These are phyloP conservation scores for Hyperoodon ampullatus DNA, from an alignment of 2,113 vertebrate genomes.

Conservation along the genomic window DNA sequence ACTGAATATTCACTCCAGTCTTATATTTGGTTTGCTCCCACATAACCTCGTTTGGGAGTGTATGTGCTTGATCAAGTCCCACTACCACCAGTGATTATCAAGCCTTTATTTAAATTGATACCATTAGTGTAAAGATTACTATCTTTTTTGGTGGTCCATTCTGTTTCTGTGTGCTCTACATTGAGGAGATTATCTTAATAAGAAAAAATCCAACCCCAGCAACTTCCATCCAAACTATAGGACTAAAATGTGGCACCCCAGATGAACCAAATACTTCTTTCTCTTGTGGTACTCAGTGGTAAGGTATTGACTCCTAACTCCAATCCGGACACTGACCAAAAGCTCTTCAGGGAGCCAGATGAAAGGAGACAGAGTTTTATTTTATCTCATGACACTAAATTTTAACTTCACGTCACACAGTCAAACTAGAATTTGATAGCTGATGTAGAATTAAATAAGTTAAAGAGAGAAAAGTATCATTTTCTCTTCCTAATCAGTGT, in stretches of 20 bases:
- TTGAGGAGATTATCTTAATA: not conserved
- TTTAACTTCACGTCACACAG: not conserved
- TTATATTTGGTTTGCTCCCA: not conserved
- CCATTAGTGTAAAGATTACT: not conserved
- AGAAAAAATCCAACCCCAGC: not conserved
- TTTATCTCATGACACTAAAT: not conserved
- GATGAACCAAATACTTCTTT: not conserved
- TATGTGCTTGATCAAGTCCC: not conserved
- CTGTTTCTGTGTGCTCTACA: not conserved
- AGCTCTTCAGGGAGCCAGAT: not conserved
- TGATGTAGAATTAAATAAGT: slow-evolving; percentile 1
- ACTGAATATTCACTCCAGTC: not conserved
- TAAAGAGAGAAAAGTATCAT: slow-evolving; percentile 9
- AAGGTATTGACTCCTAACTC: not conserved
- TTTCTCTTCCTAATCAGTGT: not conserved
- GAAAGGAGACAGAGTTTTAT: not conserved
- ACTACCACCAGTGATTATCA: not conserved
- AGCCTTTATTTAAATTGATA: not conserved
- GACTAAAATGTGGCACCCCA: not conserved
- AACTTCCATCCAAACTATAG: not conserved
- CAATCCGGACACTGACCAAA: not conserved
- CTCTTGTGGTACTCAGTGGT: not conserved
- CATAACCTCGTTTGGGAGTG: not conserved
- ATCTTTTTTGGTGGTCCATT: not conserved
- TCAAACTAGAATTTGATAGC: slow-evolving; percentile 8